phyloP scores from a whole-genome alignment of 2,797 vertebrate species.

The Cuculus canorus region DNA sequence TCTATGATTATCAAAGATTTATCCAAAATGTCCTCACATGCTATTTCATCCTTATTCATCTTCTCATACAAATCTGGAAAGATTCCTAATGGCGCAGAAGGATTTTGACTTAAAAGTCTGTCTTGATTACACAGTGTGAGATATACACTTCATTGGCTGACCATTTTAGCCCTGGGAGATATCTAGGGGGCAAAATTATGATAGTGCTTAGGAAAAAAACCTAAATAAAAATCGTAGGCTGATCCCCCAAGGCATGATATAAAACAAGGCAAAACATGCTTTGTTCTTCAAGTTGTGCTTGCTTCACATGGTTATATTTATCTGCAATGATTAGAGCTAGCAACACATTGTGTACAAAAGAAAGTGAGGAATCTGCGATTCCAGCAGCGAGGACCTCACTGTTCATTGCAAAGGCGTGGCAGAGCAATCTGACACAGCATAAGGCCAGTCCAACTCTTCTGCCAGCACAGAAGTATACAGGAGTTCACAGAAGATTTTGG shows the following conservation, averaged over 20 bases:
- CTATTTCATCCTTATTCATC: neutral
- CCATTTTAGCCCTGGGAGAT: neutral
- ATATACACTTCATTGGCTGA: neutral
- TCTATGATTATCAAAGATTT: neutral
- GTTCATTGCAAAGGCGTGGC: neutral
- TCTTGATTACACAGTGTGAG: neutral
- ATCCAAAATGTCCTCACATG: neutral
- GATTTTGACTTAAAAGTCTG: neutral
- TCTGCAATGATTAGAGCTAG: neutral
- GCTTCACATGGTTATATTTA: neutral
- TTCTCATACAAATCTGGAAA: neutral
- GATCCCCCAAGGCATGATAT: neutral
- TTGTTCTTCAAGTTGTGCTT: neutral
- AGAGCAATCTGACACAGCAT: neutral
- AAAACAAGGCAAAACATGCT: neutral
- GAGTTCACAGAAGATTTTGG: neutral
- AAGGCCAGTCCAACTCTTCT: neutral
- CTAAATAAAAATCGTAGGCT: neutral
- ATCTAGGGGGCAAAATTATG: neutral
- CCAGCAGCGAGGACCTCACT: neutral
- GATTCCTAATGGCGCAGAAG: neutral
- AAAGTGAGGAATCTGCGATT: neutral
- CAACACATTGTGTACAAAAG: neutral
- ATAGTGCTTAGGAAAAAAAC: neutral
- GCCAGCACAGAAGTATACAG: neutral